These are phyloP conservation scores for Semibalanus balanoides DNA, from an alignment of 1,140 invertebrate species.

Conservation along the genomic window DNA sequence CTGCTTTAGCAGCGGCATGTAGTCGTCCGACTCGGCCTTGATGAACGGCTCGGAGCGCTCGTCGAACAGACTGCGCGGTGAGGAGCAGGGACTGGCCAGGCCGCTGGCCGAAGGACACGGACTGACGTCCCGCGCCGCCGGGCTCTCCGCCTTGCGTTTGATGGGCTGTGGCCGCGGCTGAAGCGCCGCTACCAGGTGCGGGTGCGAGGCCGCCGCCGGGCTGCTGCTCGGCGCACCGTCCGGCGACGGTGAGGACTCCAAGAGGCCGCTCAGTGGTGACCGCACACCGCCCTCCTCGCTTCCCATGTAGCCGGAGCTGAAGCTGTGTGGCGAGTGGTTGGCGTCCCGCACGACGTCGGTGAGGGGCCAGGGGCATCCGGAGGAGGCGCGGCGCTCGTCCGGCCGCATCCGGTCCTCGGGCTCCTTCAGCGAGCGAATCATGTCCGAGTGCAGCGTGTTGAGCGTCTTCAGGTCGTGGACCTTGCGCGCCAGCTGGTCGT, in stretches of 20 bases:
- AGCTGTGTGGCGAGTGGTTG: background rate
- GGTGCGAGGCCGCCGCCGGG: background rate
- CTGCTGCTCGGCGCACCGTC: background rate
- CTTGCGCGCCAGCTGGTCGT: conserved; percentile 78
- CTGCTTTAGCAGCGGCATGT: conserved; percentile 79
- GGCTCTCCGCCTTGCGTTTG: background rate
- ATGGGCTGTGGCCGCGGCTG: background rate
- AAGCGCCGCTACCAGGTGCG: conserved; percentile 2
- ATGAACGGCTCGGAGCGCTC: conserved; percentile 38
- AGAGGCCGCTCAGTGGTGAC: background rate
- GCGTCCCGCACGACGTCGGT: conserved; percentile 19
- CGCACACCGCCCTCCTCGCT: conserved; percentile 2
- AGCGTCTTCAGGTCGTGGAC: conserved; percentile 86
- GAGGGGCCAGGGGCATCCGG: conserved; percentile 15
- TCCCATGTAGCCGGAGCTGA: conserved; percentile 3
- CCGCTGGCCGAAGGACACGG: conserved; percentile 3
- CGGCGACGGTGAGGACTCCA: background rate
- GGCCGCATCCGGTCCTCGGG: conserved; percentile 65
- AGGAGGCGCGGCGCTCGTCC: conserved; percentile 21
- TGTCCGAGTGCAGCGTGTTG: conserved; percentile 91
- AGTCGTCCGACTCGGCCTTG: conserved; percentile 37
- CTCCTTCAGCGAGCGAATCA: conserved; percentile 81
- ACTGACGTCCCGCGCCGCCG: background rate
- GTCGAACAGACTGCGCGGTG: conserved; percentile 55
- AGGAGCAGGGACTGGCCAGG: conserved; percentile 25